Evolutionary conservation across 2,888 invertebrate species (phyloP).

Genomic region (Cylindroiulus punctatus): DNA sequence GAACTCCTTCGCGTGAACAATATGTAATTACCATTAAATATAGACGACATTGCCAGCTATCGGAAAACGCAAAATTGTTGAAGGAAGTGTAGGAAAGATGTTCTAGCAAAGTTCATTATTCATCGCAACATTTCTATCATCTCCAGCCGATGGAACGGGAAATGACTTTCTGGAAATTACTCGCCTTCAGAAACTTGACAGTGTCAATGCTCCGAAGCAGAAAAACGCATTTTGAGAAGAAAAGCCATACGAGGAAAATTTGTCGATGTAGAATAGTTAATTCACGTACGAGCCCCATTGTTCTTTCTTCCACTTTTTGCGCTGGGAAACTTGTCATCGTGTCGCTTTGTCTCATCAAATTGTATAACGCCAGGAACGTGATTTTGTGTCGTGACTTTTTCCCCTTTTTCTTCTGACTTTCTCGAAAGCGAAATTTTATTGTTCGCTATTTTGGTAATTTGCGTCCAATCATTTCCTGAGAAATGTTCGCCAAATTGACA

Average conservation of each 20-base stretch:
- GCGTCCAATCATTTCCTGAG: background rate
- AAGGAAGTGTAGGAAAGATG: background rate
- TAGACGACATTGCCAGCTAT: background rate
- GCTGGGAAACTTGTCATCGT: too few species aligned
- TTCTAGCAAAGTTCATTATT: background rate
- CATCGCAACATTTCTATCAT: constrained; percentile 5
- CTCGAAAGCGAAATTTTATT: too few species aligned
- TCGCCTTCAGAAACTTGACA: background rate
- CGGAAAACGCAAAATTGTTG: background rate
- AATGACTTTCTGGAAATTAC: constrained; percentile 40
- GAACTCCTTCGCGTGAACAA: background rate
- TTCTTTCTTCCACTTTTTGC: too few species aligned
- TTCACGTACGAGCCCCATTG: too few species aligned
- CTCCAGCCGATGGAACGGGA: constrained; percentile 8
- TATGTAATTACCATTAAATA: constrained; percentile 16
- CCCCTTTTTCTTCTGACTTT: too few species aligned
- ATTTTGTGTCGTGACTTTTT: too few species aligned
- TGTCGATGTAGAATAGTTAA: constrained; percentile 3
- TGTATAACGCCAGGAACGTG: too few species aligned
- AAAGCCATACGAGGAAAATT: background rate
- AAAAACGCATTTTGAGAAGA: background rate
- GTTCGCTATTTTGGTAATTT: too few species aligned
- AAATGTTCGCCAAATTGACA: background rate
- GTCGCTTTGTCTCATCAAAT: too few species aligned
- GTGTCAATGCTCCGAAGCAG: background rate